Conservation (phyloP, 2,113 vertebrate species). For the Rhombomys opimus region DNA sequence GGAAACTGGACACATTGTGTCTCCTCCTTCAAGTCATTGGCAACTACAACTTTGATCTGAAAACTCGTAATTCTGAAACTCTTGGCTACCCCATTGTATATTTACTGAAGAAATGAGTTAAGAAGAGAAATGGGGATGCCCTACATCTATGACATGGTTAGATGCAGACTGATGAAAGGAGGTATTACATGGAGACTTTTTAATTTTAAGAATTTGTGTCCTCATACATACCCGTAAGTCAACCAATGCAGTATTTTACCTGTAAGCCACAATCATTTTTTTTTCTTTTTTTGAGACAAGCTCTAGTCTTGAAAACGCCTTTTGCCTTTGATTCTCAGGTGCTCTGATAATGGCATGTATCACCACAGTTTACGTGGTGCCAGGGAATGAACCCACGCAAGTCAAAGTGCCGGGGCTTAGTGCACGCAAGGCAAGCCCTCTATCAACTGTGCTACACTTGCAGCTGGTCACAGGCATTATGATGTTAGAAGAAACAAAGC, state of each 20-base stretch:
- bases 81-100: background rate
- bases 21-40: slow-evolving; percentile 54
- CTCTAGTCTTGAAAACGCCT: background rate
- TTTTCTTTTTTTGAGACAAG: background rate
- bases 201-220: slow-evolving; percentile 49
- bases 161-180: background rate
- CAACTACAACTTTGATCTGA: background rate
- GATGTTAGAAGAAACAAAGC: slow-evolving; percentile 20
- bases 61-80: slow-evolving; percentile 19
- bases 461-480: background rate
- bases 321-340: background rate
- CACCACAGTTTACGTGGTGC: background rate
- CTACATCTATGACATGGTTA: slow-evolving; percentile 4
- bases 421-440: background rate
- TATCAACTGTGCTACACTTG: background rate
- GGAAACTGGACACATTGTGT: background rate
- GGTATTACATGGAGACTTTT: background rate
- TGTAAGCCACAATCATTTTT: background rate
- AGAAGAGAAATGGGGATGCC: background rate
- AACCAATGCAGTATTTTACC: background rate
- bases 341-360: too few relatives aligned
- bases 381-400: too few relatives aligned
- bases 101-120: background rate
- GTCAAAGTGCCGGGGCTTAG: background rate
- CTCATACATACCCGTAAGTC: slow-evolving; percentile 36